phyloP scores from a whole-genome alignment of 2,113 vertebrate species.

The Psettodes erumei region DNA sequence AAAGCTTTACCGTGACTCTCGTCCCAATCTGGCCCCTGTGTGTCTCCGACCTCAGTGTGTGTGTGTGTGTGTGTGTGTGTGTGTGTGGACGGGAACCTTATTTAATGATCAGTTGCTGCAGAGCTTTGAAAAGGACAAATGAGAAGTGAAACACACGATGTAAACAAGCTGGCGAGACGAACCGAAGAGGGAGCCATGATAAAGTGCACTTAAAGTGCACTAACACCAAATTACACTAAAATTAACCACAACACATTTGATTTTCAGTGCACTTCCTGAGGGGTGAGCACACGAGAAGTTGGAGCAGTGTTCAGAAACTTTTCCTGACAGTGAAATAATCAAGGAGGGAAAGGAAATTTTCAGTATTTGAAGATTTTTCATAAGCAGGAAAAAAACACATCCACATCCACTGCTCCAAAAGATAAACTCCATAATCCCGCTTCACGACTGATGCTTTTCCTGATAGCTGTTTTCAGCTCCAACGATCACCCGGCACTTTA shows the following conservation, averaged over 20 bases:
- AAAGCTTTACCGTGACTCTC: too few relatives aligned
- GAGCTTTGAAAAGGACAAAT: too few relatives aligned
- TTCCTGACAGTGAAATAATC: background rate
- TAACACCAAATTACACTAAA: background rate
- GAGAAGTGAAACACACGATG: background rate
- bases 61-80: too few relatives aligned
- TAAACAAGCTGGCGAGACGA: background rate
- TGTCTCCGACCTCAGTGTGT: too few relatives aligned
- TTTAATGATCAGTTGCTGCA: background rate
- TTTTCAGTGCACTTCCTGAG: background rate
- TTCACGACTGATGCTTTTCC: background rate
- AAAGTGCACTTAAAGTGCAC: background rate
- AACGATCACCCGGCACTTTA: background rate
- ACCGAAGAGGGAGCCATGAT: background rate
- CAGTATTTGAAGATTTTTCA: background rate
- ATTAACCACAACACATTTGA: background rate
- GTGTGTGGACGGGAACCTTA: background rate
- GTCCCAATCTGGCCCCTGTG: too few relatives aligned
- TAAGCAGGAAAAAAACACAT: background rate
- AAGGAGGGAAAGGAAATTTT: background rate
- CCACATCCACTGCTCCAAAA: background rate
- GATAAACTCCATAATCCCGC: constrained; percentile 1
- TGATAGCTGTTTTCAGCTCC: background rate
- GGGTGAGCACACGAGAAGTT: background rate
- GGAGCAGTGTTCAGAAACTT: background rate